Conservation (phyloP, 2,797 vertebrate species). For the Podargus strigoides region DNA sequence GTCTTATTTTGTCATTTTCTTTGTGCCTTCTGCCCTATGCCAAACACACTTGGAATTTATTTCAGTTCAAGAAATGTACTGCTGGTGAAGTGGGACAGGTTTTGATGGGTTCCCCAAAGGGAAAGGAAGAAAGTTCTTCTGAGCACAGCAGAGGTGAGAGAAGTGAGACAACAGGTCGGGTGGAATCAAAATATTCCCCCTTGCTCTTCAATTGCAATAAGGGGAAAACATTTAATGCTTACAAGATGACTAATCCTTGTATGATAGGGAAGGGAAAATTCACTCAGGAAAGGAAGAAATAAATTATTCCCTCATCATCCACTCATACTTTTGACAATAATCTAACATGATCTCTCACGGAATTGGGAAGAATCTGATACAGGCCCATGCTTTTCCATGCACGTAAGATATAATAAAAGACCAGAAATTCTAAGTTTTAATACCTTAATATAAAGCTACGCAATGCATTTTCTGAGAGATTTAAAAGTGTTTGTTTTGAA, state of each 20-base stretch:
- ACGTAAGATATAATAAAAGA: neutral
- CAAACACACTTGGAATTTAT: neutral
- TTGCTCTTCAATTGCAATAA: neutral
- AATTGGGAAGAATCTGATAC: neutral
- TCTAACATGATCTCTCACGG: neutral
- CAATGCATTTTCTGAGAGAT: neutral
- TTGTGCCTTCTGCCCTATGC: neutral
- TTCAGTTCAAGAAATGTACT: neutral
- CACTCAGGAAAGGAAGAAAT: neutral
- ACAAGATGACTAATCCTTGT: neutral
- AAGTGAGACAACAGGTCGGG: neutral
- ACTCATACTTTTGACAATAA: neutral
- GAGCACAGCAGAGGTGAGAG: neutral
- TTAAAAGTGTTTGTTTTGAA: neutral
- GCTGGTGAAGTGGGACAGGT: neutral
- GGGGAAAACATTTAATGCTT: neutral
- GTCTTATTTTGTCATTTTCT: constrained; percentile 45
- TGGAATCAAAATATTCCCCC: neutral
- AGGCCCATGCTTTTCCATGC: neutral
- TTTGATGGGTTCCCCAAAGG: neutral
- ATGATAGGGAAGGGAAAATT: neutral
- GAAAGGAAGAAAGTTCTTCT: neutral
- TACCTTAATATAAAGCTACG: neutral
- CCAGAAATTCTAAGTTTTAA: neutral
- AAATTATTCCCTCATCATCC: neutral